Percentiles rank a stretch among this genome's conserved stretches.
phyloP scores from a whole-genome alignment of 2,113 vertebrate species.

The Thryonomys swinderianus region DNA sequence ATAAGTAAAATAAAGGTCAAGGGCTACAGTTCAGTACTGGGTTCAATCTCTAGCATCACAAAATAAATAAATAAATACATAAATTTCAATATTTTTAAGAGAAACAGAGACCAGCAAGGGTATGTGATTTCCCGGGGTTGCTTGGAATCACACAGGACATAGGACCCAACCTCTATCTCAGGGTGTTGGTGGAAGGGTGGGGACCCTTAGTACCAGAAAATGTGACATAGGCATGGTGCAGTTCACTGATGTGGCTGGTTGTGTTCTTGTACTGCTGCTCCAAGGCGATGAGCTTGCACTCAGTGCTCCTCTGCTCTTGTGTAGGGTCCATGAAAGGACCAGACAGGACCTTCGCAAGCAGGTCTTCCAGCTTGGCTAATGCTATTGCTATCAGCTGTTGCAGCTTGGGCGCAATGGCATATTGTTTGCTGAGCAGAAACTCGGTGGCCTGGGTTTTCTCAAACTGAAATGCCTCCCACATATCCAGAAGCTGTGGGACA shows the following conservation, averaged over 20 bases:
- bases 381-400: constrained; percentile 82
- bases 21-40: neutral
- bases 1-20: neutral
- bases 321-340: constrained; percentile 86
- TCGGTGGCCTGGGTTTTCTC: constrained; percentile 84
- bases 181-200: fast-evolving
- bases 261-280: constrained; percentile 76
- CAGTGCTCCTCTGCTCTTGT: constrained; percentile 83
- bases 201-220: constrained; percentile 84
- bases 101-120: neutral
- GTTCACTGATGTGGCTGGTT: constrained; percentile 77
- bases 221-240: constrained; percentile 78
- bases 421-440: constrained; percentile 80
- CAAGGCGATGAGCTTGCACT: constrained; percentile 80
- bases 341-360: constrained; percentile 78
- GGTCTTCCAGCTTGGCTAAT: constrained; percentile 80
- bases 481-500: constrained; percentile 83
- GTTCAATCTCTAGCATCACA: neutral
- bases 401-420: constrained; percentile 81
- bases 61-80: neutral
- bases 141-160: neutral
- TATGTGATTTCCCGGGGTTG: neutral
- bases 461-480: constrained; percentile 86
- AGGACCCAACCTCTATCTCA: neutral
- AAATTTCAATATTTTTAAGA: neutral